Base-by-base conservation (phyloP, 2,888 invertebrate species). In the Himalopsyche tibetana region DNA sequence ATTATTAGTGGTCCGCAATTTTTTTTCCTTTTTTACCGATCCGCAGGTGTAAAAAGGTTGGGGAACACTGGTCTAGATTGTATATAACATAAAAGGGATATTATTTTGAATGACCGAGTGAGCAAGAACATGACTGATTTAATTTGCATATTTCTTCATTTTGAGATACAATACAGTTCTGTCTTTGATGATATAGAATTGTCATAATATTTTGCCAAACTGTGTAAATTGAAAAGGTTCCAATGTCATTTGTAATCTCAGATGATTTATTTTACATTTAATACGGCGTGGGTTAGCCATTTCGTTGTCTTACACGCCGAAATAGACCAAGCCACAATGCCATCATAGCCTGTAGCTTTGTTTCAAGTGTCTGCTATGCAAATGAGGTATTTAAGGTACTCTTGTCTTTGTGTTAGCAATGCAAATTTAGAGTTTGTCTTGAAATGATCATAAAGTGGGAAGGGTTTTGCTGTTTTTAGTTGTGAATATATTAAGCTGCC, bases 351-450 rank as follows among this genome's bases (percentile, higher is more conserved):
- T 80, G 80, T 51, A 51, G 80, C 28, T 80, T 51, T 45, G 80
- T 80, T 42, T 51, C 45, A 45, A 51, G 28, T 80, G 51, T 80
- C 80, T 80, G 45, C 45, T 42, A 80, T 80, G 80, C 51, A 80
- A 80, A 80, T 80, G 80, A 80, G 28, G 45, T 80, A 51, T 51
- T 80, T 80, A 80, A 80, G 80, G 42, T 42, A 80, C 11, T 51
- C 45, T 42, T 80, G 42, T 19, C 80, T 80, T 42, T 80, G 28
- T 28, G 80, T 80, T 51, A 80, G 80, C n/a, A 80, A 80, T 80
- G 80, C 80, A 80, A 80, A 80, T 80, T 42, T 51, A 0, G 45
- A 51, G 80, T 80, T 51, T 80, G 80, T 80, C 80, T 80, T 42
- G 80, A 42, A n/a, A 80, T 80, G 42, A 42, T 42, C 80, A 80